These are phyloP conservation scores for Gastrophryne carolinensis DNA, from an alignment of 2,797 vertebrate species.

Conservation along the genomic window DNA sequence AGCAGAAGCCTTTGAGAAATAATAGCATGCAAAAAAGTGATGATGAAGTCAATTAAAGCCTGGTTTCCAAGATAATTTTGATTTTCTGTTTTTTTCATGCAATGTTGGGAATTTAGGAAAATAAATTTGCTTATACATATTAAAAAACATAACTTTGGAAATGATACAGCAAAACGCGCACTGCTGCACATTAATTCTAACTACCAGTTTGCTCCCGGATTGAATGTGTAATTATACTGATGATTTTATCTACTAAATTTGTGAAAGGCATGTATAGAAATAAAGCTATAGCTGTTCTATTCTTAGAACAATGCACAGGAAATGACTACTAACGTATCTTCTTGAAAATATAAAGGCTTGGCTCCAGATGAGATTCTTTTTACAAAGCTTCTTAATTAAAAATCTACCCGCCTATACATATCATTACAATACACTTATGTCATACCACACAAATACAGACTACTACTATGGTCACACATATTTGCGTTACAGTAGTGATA, in stretches of 20 bases:
- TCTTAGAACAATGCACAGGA: constrained; percentile 1
- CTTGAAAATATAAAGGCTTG: not conserved
- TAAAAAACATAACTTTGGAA: constrained; percentile 14
- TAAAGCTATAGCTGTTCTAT: not conserved
- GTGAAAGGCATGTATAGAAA: constrained; percentile 1
- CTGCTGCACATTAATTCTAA: constrained; percentile 10
- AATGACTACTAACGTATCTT: not conserved
- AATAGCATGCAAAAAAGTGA: constrained; percentile 3
- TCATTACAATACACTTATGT: too few relatives aligned
- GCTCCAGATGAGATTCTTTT: not conserved
- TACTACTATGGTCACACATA: too few relatives aligned
- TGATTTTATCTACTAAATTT: constrained; percentile 4
- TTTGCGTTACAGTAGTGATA: too few relatives aligned
- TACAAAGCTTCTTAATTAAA: not conserved
- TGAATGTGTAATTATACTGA: constrained; percentile 14
- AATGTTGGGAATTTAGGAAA: constrained; percentile 15
- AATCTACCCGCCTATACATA: not conserved
- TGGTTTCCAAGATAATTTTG: constrained; percentile 11
- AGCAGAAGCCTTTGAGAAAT: constrained; percentile 7
- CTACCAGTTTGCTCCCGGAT: not conserved
- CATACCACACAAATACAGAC: too few relatives aligned
- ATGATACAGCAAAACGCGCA: not conserved
- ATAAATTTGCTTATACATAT: constrained; percentile 12
- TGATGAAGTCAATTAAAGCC: constrained; percentile 31
- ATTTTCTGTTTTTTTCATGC: not conserved